Evolutionary conservation across 2,888 invertebrate genomes (phyloP), one percentile per base, ranked within the genome.

Genomic region (Agonopterix heracliana): DNA sequence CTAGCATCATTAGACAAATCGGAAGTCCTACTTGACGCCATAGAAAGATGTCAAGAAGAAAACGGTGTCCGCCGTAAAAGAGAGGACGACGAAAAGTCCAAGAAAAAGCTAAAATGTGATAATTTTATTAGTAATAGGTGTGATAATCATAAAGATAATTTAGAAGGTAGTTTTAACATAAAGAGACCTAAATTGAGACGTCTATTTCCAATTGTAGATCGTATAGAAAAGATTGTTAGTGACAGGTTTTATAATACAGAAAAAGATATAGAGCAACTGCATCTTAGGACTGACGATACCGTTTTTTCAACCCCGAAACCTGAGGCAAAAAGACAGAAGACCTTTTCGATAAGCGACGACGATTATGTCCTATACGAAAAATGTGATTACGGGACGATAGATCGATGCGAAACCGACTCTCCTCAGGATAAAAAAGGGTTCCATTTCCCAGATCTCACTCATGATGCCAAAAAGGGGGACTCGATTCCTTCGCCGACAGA

Each of bases 401-500:
- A 86, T 34, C 70, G 60, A 0, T 74, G 71, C 45, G 77, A 75
- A 0, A 52, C 53, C 17, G 77, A 76, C 0, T 81, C 83, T 1
- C 79, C 81, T 1, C 71, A 66, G 12, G 75, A 77, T 0, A 3
- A 38, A 38, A 38, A 38, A 4, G 38, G 38, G 10, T 38, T 38
- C n/a, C 9, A 38, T 3, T 38, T 38, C 38, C 38, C 38, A 9
- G 44, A 34, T 8, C 7, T n/a, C 8, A 11, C 17, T 8, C 26
- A 17, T 11, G 45, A 45, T 13, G 9, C 13, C 4, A 46, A 40
- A 26, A 71, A 63, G 49, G 57, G 61, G 36, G 63, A 55, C 46
- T 56, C 54, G 38, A 90, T 95, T 51, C 95, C 95, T 7, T 92
- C 93, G 0, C 91, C 92, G 0, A 88, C 90, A 34, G 94, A 94